These are phyloP conservation scores for Apostichopus leukothele DNA, from an alignment of 53 echinoderm and acorn worm genomes.

Conservation along the genomic window DNA sequence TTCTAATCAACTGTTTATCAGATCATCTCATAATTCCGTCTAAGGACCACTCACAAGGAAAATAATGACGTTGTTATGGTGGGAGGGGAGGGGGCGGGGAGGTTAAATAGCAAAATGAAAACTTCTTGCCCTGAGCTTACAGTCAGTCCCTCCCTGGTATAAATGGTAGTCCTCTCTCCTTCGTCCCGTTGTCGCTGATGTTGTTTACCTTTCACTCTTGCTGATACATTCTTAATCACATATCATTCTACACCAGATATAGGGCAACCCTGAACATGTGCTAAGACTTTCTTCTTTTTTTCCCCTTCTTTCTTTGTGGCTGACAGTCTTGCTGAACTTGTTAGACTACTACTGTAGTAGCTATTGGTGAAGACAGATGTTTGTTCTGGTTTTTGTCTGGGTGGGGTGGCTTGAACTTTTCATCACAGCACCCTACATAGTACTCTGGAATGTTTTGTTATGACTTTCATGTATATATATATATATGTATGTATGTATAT, in stretches of 20 bases:
- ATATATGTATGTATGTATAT: too few relatives aligned
- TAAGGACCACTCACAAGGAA: too few relatives aligned
- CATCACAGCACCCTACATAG: slow-evolving; percentile 4
- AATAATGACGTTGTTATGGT: too few relatives aligned
- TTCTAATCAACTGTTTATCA: too few relatives aligned
- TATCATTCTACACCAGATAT: neutral
- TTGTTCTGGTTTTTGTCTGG: slow-evolving; percentile 1
- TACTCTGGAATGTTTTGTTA: slow-evolving; percentile 6
- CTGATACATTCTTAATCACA: neutral
- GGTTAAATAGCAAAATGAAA: too few relatives aligned
- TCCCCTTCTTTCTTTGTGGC: neutral
- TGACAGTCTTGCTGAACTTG: neutral
- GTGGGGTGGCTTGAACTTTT: slow-evolving; percentile 36
- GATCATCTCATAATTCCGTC: too few relatives aligned
- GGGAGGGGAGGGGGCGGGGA: too few relatives aligned
- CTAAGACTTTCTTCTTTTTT: too few relatives aligned
- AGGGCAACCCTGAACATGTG: neutral
- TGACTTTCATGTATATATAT: neutral
- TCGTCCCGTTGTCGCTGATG: neutral
- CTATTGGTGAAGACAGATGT: neutral
- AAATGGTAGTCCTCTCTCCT: neutral
- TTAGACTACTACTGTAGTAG: neutral
- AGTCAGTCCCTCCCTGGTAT: neutral
- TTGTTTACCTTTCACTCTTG: neutral
- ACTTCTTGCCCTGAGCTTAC: too few relatives aligned